Evolutionary conservation across 1,140 invertebrate species (phyloP).

Genomic region (Dreissena polymorpha): DNA sequence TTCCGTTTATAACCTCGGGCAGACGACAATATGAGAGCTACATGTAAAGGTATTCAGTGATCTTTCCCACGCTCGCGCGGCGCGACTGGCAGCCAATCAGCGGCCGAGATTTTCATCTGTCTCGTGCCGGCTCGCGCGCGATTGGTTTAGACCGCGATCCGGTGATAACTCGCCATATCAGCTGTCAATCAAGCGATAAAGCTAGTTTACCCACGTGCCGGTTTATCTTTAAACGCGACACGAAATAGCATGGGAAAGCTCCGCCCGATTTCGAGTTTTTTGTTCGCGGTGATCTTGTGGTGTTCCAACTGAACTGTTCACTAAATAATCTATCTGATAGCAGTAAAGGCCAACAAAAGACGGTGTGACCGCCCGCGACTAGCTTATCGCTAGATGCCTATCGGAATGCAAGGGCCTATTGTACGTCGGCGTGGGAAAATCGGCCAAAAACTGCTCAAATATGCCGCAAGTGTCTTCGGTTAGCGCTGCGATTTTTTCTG

Average conservation of each 20-base stretch:
- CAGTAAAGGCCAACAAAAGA: constrained; percentile 35
- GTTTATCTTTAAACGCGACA: constrained; percentile 31
- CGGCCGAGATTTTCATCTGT: background rate
- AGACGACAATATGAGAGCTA: constrained; percentile 50
- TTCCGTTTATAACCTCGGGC: constrained; percentile 52
- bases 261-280: constrained; percentile 49
- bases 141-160: constrained; percentile 37
- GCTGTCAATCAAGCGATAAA: constrained; percentile 50
- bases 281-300: constrained; percentile 31
- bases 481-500: too few relatives aligned
- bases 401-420: constrained; percentile 52
- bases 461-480: constrained; percentile 52
- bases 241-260: constrained; percentile 57
- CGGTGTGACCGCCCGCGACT: constrained; percentile 47
- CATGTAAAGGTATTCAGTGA: constrained; percentile 49
- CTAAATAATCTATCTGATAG: constrained; percentile 56
- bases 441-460: constrained; percentile 51
- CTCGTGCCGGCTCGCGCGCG: constrained; percentile 43
- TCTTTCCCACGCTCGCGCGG: constrained; percentile 55
- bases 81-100: constrained; percentile 50
- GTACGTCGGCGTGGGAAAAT: constrained; percentile 54
- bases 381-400: constrained; percentile 45
- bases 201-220: constrained; percentile 43
- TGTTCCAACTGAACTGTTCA: constrained; percentile 40
- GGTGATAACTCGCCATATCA: constrained; percentile 21